Conservation (phyloP, 2,888 invertebrate species). For the Brachylomia viminalis region DNA sequence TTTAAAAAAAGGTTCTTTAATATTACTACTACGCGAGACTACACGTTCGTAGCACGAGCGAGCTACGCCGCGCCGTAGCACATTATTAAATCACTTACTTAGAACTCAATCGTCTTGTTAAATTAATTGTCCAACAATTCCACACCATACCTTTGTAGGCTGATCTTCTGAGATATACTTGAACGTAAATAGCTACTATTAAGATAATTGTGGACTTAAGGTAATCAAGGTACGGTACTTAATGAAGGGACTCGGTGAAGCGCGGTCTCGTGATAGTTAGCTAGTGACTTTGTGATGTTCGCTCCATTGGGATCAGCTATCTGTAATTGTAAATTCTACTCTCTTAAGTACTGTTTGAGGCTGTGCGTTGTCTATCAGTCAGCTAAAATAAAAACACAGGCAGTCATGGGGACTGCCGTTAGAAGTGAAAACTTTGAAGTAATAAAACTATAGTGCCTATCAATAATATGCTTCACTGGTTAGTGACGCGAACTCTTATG, state of each 20-base stretch:
- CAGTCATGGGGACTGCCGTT: no score
- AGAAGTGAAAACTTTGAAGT: neutral
- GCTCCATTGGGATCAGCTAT: neutral
- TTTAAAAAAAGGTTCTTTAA: neutral
- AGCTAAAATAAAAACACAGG: neutral
- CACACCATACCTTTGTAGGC: neutral
- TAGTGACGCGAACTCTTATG: no score
- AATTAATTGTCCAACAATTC: slow-evolving; percentile 1
- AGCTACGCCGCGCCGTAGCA: slow-evolving; percentile 27
- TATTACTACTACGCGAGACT: neutral
- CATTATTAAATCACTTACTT: neutral
- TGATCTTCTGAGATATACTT: slow-evolving; percentile 2
- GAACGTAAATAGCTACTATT: slow-evolving; percentile 36
- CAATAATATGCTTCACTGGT: no score
- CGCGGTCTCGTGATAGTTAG: slow-evolving; percentile 19
- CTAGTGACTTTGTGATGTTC: neutral
- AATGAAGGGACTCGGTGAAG: slow-evolving; percentile 18
- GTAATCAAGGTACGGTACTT: slow-evolving; percentile 25
- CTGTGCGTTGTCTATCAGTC: no score
- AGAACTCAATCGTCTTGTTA: neutral
- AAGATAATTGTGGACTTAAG: slow-evolving; percentile 46
- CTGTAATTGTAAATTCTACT: slow-evolving; percentile 13
- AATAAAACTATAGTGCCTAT: no score
- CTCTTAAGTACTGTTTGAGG: no score
- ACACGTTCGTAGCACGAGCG: slow-evolving; percentile 12